phyloP scores from a whole-genome alignment of 2,797 vertebrate genomes.

The Argya squamiceps region DNA sequence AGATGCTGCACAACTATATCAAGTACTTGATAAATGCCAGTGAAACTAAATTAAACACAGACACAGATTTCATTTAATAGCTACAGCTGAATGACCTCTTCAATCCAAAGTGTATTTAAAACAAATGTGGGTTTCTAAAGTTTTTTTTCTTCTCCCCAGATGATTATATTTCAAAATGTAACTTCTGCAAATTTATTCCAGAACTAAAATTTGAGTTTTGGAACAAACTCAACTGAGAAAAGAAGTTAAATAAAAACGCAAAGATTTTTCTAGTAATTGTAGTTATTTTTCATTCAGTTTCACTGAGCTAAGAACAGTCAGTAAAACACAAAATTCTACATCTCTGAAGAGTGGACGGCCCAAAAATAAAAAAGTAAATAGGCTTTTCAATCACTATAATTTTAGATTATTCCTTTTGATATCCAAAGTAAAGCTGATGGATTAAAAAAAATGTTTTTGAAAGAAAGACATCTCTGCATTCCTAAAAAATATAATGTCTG shows the following conservation, averaged over 20 bases:
- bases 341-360: background rate
- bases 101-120: background rate
- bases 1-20: background rate
- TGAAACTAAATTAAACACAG: background rate
- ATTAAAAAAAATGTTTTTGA: background rate
- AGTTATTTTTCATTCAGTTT: background rate
- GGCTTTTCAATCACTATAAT: background rate
- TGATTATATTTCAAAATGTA: background rate
- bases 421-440: background rate
- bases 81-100: background rate
- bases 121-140: background rate
- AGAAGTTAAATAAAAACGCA: background rate
- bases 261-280: background rate
- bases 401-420: background rate
- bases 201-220: background rate
- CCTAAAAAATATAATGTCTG: background rate
- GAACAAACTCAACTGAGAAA: background rate
- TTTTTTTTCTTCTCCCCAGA: background rate
- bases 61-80: background rate
- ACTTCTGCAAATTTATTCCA: background rate
- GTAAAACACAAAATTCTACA: background rate
- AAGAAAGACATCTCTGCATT: background rate
- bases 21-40: background rate
- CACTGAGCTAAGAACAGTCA: background rate
- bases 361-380: background rate